Evolutionary conservation across 2,797 vertebrate genomes (phyloP), one percentile per base, ranked within the genome.

Genomic region (Gambelia wislizenii): DNA sequence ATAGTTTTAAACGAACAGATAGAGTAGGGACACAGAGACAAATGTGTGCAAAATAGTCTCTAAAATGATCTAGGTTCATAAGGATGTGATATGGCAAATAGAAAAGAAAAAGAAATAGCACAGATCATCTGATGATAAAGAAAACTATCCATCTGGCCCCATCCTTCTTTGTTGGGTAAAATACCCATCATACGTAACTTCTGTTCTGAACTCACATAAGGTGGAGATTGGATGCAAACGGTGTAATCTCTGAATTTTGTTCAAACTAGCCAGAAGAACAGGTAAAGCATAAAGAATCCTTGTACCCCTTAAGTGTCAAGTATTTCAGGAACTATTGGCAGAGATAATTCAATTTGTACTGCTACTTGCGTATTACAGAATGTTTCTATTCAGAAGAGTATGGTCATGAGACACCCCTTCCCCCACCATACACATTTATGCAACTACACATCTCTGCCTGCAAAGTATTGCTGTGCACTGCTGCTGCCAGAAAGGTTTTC

Each of bases 401-500:
- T 44, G 67, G 36, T 6, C 18, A n/a, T 27, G 27, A 30, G 52
- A 67, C 30, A 33, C 27, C 61, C 3, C 61, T 33, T n/a, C 22
- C 30, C 75, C 49, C 64, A 6, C 6, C 0, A 61, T 59, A 70
- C 54, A 30, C 36, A 25, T 4, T 2, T 6, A 36, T 1, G n/a
- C 80, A 61, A 61, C 36, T 85, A 77, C 47, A 86, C 47, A 82
- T 30, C n/a, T 64, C 54, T 14, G 2, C 22, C 27, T 14, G 75
- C 3, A 52, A 74, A 78, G 44, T 33, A 12, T 47, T 56, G 13
- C n/a, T 36, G 0, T 0, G 49, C 20, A 70, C 3, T 27, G 25
- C 42, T 36, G 76, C 70, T 89, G 79, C 75, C 76, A 87, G 70
- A 70, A 30, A 82, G 47, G 30, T 16, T 49, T 81, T 89, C 54